phyloP scores from a whole-genome alignment of 2,797 vertebrate genomes.

The Acridotheres tristis region DNA sequence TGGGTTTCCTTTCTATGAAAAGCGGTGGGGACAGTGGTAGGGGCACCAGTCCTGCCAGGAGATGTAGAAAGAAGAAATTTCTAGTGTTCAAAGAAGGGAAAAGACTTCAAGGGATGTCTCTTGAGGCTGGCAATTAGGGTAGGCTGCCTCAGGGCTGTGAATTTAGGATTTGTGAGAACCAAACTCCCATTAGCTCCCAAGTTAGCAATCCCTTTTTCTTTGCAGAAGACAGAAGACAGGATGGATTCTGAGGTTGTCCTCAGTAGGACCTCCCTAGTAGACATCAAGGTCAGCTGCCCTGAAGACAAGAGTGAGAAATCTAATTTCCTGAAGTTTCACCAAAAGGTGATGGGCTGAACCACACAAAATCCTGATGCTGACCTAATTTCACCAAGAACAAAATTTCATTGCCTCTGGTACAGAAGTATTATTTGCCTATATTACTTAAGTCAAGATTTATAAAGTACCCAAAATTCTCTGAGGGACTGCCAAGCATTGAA shows the following conservation, averaged over 20 bases:
- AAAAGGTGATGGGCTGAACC: not conserved
- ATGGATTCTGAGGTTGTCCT: not conserved
- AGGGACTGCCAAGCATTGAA: not conserved
- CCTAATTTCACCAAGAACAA: not conserved
- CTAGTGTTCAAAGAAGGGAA: not conserved
- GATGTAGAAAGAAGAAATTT: not conserved
- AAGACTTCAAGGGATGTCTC: not conserved
- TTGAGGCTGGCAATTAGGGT: not conserved
- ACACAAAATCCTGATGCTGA: not conserved
- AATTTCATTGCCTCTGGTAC: not conserved
- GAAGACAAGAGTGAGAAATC: not conserved
- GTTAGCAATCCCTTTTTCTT: not conserved
- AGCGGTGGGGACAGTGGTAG: not conserved
- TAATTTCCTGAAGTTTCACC: not conserved
- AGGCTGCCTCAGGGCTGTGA: not conserved
- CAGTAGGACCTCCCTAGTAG: not conserved
- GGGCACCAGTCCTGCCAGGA: accelerated
- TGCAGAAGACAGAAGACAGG: not conserved
- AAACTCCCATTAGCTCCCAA: not conserved
- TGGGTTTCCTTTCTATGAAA: not conserved
- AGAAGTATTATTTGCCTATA: not conserved
- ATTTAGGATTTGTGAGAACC: not conserved
- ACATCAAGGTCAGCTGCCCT: not conserved
- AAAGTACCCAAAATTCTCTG: not conserved
- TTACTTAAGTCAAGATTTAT: not conserved